phyloP scores from a whole-genome alignment of 2,797 vertebrate genomes.

The Alcedo atthis region DNA sequence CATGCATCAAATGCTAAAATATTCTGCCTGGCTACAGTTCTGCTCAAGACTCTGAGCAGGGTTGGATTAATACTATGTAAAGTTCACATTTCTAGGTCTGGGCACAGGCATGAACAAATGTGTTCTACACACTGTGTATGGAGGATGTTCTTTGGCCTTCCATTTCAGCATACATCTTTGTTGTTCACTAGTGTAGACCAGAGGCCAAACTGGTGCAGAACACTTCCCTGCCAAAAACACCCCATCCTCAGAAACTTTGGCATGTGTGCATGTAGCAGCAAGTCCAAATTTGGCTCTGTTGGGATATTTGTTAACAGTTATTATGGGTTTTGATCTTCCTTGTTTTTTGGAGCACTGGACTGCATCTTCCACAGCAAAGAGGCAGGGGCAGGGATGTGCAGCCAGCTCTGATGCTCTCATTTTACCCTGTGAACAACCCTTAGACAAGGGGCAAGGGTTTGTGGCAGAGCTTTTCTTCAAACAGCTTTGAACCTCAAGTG shows the following conservation, averaged over 20 bases:
- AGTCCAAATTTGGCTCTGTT: neutral
- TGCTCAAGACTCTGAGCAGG: neutral
- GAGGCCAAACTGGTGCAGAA: neutral
- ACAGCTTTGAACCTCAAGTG: neutral
- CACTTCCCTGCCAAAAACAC: neutral
- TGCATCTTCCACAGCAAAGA: neutral
- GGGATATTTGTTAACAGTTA: neutral
- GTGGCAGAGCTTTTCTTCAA: neutral
- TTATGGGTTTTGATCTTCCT: neutral
- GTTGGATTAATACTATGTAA: neutral
- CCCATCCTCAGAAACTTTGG: neutral
- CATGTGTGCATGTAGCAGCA: rapidly evolving
- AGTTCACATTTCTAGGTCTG: constrained; percentile 4
- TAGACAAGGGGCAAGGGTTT: neutral
- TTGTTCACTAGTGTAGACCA: neutral
- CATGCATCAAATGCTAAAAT: neutral
- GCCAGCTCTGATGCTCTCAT: neutral
- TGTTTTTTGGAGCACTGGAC: neutral
- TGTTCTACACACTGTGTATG: neutral
- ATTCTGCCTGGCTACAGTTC: neutral
- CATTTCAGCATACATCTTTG: neutral
- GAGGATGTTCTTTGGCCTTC: neutral
- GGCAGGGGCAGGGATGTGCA: neutral
- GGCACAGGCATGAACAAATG: neutral
- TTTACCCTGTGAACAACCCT: neutral